phyloP scores from a whole-genome alignment of 2,797 vertebrate species.

The Danio aesculapii region DNA sequence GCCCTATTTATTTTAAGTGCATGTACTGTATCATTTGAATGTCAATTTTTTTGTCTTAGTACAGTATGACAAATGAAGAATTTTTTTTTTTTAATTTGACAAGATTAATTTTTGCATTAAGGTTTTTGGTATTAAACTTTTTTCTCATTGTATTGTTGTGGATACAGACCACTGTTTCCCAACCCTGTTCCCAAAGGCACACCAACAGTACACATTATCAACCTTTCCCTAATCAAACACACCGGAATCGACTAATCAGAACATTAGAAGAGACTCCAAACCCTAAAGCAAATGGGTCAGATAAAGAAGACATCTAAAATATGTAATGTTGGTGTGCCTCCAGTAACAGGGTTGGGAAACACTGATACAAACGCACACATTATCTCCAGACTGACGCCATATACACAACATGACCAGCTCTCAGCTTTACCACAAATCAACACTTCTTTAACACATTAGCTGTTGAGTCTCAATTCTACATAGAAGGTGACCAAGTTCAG shows the following conservation, averaged over 20 bases:
- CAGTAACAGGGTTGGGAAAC: too few species aligned
- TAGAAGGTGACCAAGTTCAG: constrained; percentile 56
- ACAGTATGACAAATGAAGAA: not conserved
- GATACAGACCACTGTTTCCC: not conserved
- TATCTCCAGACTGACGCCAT: not conserved
- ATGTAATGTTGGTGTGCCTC: too few species aligned
- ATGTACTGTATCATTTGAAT: not conserved
- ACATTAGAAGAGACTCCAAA: too few species aligned
- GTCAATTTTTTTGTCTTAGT: not conserved
- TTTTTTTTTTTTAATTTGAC: too few species aligned
- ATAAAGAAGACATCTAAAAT: too few species aligned
- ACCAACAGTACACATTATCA: too few species aligned
- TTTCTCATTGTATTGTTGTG: not conserved
- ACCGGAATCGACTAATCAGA: too few species aligned
- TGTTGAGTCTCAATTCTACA: constrained; percentile 30
- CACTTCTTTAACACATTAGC: constrained; percentile 36
- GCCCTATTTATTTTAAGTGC: not conserved
- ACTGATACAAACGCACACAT: not conserved
- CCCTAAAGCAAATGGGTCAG: too few species aligned
- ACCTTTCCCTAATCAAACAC: too few species aligned
- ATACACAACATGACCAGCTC: not conserved
- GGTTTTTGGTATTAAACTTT: not conserved
- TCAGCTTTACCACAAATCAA: constrained; percentile 18
- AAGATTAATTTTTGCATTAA: not conserved
- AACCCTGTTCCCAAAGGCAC: too few species aligned